Evolutionary conservation across 2,113 vertebrate species (phyloP), one percentile per base, ranked within the genome.

Genomic region (Hylia prasina): DNA sequence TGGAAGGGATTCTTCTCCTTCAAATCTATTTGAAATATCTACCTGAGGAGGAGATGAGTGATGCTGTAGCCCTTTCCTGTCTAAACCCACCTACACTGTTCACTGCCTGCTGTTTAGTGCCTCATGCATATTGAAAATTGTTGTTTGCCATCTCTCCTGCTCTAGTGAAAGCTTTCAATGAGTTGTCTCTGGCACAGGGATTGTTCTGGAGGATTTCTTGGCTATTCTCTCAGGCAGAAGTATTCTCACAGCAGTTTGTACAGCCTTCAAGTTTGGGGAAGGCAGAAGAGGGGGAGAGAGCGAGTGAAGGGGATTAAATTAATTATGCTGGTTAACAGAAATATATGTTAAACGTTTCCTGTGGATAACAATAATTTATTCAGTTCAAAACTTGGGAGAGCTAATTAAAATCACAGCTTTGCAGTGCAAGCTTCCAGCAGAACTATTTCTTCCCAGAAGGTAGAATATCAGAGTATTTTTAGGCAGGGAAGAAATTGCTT

Each of bases 361-460:
- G 68, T 75, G 63, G 56, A 83, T 82, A 95, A 87, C 71, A 94
- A 35, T 69, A 65, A 93, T 75, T 90, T 82, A 87, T 89, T 95
- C 51, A 9, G 6, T 37, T 85, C 39, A 66, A 75, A 93, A 93
- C 75, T 85, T 81, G 0, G 11, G 47, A 81, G 64, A 76, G 21
- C 15, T 88, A 71, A 79, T 82, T 90, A 71, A 86, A 86, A 83
- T 28, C 63, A 35, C 25, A 45, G 11, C 45, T 92, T 83, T 53
- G 89, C 64, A 51, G 37, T 0, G 3, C 50, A 69, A 86, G 35
- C 57, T 92, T 92, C 48, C 69, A 91, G 50, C 42, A 50, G 64
- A 61, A 89, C 7, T 66, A 1, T 33, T 33, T 85, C 71, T 83
- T 17, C 58, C 68, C 44, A 50, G n/a, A 79, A 90, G 68, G 37